Percentiles rank a stretch among this genome's conserved stretches.
These are phyloP conservation scores for Bradypodion pumilum DNA, from an alignment of 2,797 vertebrate species.

Conservation along the genomic window DNA sequence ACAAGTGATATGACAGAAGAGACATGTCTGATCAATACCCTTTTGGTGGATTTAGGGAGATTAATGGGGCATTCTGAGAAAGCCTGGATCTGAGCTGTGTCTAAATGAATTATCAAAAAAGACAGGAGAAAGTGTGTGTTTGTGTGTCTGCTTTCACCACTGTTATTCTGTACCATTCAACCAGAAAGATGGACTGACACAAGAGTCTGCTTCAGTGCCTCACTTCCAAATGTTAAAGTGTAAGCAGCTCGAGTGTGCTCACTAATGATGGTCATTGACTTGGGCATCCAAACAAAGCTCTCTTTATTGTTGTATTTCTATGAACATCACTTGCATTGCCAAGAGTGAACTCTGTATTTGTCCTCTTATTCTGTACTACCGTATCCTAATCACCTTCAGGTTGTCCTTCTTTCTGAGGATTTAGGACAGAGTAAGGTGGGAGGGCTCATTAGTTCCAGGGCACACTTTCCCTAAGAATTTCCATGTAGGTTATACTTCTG, in stretches of 20 bases:
- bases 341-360: neutral
- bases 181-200: neutral
- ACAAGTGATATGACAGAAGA: neutral
- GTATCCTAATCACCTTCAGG: neutral
- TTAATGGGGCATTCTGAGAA: neutral
- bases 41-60: neutral
- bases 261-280: neutral
- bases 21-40: neutral
- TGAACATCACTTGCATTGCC: neutral
- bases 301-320: neutral
- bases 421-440: neutral
- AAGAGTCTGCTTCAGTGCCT: neutral
- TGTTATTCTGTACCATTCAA: neutral
- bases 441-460: no score
- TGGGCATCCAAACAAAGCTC: neutral
- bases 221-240: neutral
- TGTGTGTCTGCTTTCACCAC: neutral
- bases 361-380: neutral
- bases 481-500: no score
- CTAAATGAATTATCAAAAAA: neutral
- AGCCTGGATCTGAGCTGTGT: neutral
- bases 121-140: neutral
- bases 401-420: neutral
- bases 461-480: no score
- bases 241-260: neutral